Conservation (phyloP, 1,140 invertebrate genomes). For the Drosophila persimilis region DNA sequence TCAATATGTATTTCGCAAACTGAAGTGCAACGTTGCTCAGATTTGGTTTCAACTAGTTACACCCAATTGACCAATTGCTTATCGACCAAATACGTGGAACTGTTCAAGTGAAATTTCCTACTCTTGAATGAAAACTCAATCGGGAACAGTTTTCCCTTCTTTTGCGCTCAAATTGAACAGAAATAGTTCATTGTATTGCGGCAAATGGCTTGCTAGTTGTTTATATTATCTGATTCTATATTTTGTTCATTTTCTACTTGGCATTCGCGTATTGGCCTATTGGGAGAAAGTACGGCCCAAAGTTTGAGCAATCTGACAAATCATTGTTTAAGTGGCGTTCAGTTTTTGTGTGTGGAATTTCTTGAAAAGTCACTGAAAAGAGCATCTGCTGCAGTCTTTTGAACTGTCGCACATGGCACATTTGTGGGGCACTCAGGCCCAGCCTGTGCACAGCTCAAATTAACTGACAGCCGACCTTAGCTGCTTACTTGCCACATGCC, state of each 20-base stretch:
- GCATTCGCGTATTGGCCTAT: too few species aligned
- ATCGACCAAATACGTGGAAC: not conserved
- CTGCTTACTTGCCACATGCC: slow-evolving; percentile 16
- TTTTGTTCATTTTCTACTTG: too few species aligned
- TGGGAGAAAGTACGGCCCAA: too few species aligned
- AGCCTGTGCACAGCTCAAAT: slow-evolving; percentile 30
- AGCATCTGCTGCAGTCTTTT: not conserved
- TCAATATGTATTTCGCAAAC: not conserved
- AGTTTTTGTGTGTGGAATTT: not conserved
- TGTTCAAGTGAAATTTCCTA: too few species aligned
- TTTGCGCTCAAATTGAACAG: too few species aligned
- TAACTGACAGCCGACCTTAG: slow-evolving; percentile 25
- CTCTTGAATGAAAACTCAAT: too few species aligned
- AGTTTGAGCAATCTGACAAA: too few species aligned
- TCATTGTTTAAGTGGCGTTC: too few species aligned
- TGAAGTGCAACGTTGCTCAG: not conserved
- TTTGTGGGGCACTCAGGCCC: slow-evolving; percentile 20
- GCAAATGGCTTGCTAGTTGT: too few species aligned
- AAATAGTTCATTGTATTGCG: too few species aligned
- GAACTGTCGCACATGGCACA: not conserved
- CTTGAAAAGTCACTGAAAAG: not conserved
- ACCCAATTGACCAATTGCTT: slow-evolving; percentile 1
- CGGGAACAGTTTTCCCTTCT: too few species aligned
- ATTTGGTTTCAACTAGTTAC: slow-evolving; percentile 23
- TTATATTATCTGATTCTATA: too few species aligned